Evolutionary conservation across 2,113 vertebrate genomes (phyloP).

Genomic region (Turdus rufiventris): DNA sequence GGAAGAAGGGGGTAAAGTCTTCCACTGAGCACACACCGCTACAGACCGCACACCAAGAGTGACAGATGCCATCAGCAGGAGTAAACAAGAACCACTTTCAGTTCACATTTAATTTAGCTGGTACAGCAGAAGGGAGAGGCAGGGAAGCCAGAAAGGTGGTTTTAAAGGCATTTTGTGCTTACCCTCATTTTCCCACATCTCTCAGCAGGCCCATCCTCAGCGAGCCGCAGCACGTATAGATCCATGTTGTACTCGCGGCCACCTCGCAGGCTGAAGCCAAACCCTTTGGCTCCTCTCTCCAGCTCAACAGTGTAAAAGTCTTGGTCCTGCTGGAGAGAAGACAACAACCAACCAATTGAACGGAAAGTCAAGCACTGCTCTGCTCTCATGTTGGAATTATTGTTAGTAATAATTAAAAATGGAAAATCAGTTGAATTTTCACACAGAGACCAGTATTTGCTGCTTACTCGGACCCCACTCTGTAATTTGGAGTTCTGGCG

Average conservation of each 20-base stretch:
- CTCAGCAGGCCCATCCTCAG: slow-evolving; percentile 94
- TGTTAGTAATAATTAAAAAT: background rate
- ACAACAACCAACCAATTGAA: background rate
- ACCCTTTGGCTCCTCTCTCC: slow-evolving; percentile 97
- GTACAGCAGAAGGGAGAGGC: background rate
- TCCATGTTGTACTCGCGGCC: slow-evolving; percentile 98
- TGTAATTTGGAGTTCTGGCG: background rate
- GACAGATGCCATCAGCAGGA: background rate
- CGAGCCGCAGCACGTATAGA: slow-evolving; percentile 94
- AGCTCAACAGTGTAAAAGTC: slow-evolving; percentile 96
- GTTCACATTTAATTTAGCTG: background rate
- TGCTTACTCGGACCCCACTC: background rate
- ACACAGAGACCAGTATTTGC: background rate
- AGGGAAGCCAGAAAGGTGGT: background rate
- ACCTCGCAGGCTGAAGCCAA: slow-evolving; percentile 96
- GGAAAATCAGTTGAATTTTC: background rate
- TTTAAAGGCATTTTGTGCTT: slow-evolving; percentile 2
- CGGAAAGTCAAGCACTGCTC: background rate
- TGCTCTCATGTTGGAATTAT: background rate
- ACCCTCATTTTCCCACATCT: slow-evolving; percentile 98
- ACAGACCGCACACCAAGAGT: background rate
- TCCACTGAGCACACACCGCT: background rate
- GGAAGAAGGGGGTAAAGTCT: background rate
- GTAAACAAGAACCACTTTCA: background rate
- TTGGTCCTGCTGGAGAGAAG: slow-evolving; percentile 78